Evolutionary conservation across 2,797 vertebrate genomes (phyloP), one percentile per base, ranked within the genome.

Genomic region (Psittacula derbiana): DNA sequence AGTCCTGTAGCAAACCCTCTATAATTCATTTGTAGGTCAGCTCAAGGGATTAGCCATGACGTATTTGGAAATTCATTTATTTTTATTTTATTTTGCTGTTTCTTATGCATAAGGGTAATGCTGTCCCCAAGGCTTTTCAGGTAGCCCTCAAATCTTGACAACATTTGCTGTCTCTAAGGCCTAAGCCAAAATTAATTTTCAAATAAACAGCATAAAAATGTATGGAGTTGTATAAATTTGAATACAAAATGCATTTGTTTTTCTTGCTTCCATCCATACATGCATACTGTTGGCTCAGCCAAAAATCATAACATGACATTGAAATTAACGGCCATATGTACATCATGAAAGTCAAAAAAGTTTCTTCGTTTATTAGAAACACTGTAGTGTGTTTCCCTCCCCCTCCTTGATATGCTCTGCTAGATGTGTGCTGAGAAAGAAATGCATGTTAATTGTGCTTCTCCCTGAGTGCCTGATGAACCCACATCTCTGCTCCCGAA

Each of bases 61-160:
- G 97, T 98, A 98, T 98, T 98, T 98, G 98, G 98, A 98, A 97
- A 99, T 99, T 99, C 98, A 98, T 99, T 98, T 99, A 98, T 99
- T 99, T 99, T 97, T 99, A 98, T 99, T 99, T 99, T 98, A 98
- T 98, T 98, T 98, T 98, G 97, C 98, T 97, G 96, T 98, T 98
- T 98, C 98, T 98, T 98, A 98, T 98, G 98, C 98, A 98, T 98
- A 99, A 98, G 98, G 98, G 98, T 98, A 99, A 98, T 98, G 98
- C 98, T 98, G 98, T 99, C 98, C 98, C 98, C 96, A 98, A 98
- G 98, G 98, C 98, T 98, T 98, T 98, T 98, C 98, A 98, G 98
- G 98, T 98, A 98, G 98, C 98, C 98, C 98, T 98, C 98, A 98
- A 98, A 98, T 98, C 98, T 98, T 98, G 98, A 98, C 98, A 98